A percentile compares a stretch with the other conserved stretches of the same genome.
These are phyloP conservation scores for Liodrosophila aerea DNA, from an alignment of 2,888 invertebrate genomes.

Conservation along the genomic window DNA sequence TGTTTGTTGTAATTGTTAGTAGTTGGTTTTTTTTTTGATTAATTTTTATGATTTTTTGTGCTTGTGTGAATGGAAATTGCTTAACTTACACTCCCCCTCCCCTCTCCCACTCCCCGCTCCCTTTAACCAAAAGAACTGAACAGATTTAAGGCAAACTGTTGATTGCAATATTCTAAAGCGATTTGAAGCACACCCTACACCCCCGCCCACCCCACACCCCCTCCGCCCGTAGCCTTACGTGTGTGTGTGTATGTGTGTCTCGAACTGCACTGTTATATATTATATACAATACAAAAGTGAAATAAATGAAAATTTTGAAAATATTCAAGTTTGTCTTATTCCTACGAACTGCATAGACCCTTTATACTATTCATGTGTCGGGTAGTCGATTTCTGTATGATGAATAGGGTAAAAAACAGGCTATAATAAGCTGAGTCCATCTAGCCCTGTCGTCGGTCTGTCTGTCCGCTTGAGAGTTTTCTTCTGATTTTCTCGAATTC, in stretches of 20 bases:
- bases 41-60: no score
- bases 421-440: no score
- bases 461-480: no score
- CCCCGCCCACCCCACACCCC: background rate
- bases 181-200: background rate
- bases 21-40: conserved; percentile 20
- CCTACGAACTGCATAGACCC: no score
- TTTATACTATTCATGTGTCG: no score
- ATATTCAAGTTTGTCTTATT: no score
- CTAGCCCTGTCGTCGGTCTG: no score
- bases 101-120: background rate
- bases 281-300: conserved; percentile 24
- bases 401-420: no score
- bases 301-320: conserved; percentile 31
- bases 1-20: conserved; percentile 19
- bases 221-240: no score
- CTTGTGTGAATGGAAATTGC: background rate
- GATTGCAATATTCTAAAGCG: conserved; percentile 42
- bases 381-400: no score
- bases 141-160: conserved; percentile 44
- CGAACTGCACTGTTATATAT: conserved; percentile 50
- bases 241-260: conserved; percentile 12
- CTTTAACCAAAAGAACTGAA: conserved; percentile 1
- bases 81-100: background rate
- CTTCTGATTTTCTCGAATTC: no score